These are phyloP conservation scores for Diarsia dahlii DNA, from an alignment of 2,888 invertebrate genomes.

Conservation along the genomic window DNA sequence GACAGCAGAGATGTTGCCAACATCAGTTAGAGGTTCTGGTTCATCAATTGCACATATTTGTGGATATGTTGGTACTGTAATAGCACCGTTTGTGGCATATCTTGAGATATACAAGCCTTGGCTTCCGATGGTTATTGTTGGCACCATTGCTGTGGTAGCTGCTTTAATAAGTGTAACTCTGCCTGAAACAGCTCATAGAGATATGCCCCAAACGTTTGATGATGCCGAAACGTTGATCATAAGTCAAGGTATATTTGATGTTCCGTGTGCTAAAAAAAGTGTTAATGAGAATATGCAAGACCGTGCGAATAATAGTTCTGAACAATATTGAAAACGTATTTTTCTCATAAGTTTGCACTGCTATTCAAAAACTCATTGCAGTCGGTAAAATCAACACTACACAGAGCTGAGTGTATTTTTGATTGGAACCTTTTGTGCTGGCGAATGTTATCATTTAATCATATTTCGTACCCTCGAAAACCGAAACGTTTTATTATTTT, in stretches of 20 bases:
- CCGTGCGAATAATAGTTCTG: constrained; percentile 52
- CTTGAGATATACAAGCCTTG: constrained; percentile 74
- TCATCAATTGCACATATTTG: constrained; percentile 80
- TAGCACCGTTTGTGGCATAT: constrained; percentile 84
- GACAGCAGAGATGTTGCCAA: constrained; percentile 82
- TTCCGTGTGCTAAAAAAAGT: constrained; percentile 72
- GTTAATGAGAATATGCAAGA: neutral
- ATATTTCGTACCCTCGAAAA: neutral
- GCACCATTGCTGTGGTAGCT: constrained; percentile 69
- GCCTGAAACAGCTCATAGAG: constrained; percentile 82
- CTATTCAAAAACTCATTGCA: constrained; percentile 4
- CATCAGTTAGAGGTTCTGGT: constrained; percentile 80
- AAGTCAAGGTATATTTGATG: constrained; percentile 74
- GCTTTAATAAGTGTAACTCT: constrained; percentile 73
- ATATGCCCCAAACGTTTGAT: constrained; percentile 84
- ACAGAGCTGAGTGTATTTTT: neutral
- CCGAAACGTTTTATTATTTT: neutral
- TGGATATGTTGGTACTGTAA: constrained; percentile 76
- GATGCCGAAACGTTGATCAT: constrained; percentile 78
- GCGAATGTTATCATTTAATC: constrained; percentile 1
- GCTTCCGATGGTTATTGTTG: constrained; percentile 79
- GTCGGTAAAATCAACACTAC: neutral
- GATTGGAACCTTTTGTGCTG: neutral
- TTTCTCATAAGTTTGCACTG: neutral
- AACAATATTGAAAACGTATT: constrained; percentile 1